These are phyloP conservation scores for Colius striatus DNA, from an alignment of 2,113 vertebrate genomes.

Conservation along the genomic window DNA sequence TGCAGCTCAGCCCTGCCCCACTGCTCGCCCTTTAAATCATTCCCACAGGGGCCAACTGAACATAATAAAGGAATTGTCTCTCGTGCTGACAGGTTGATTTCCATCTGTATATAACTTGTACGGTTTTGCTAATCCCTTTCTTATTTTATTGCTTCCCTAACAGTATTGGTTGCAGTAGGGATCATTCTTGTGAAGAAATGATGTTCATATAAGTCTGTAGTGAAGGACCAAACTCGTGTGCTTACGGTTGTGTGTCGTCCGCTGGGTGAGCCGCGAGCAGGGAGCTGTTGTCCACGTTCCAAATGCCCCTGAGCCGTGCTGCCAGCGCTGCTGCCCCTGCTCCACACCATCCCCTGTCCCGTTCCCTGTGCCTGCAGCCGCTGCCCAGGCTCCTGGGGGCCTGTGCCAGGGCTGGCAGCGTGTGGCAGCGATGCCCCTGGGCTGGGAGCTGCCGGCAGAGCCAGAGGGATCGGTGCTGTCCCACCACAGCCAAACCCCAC, in stretches of 20 bases:
- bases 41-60: slow-evolving; percentile 77
- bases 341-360: not conserved
- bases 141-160: slow-evolving; percentile 86
- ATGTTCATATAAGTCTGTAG: slow-evolving; percentile 93
- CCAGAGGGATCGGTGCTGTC: too few relatives aligned
- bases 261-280: not conserved
- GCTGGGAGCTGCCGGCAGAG: too few relatives aligned
- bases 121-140: slow-evolving; percentile 77
- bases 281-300: not conserved
- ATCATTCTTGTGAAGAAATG: slow-evolving; percentile 82
- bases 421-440: too few relatives aligned
- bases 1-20: slow-evolving; percentile 39
- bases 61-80: slow-evolving; percentile 61
- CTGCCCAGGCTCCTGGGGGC: too few relatives aligned
- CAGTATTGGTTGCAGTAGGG: slow-evolving; percentile 87
- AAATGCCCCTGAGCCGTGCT: not conserved
- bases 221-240: slow-evolving; percentile 95
- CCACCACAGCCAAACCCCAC: too few relatives aligned
- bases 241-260: slow-evolving; percentile 72
- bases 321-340: not conserved
- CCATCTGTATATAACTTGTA: slow-evolving; percentile 83
- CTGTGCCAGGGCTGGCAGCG: too few relatives aligned
- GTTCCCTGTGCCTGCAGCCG: not conserved
- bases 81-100: slow-evolving; percentile 80
- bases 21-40: slow-evolving; percentile 79